phyloP scores from a whole-genome alignment of 1,140 invertebrate species.

The Neodiprion pinetum region DNA sequence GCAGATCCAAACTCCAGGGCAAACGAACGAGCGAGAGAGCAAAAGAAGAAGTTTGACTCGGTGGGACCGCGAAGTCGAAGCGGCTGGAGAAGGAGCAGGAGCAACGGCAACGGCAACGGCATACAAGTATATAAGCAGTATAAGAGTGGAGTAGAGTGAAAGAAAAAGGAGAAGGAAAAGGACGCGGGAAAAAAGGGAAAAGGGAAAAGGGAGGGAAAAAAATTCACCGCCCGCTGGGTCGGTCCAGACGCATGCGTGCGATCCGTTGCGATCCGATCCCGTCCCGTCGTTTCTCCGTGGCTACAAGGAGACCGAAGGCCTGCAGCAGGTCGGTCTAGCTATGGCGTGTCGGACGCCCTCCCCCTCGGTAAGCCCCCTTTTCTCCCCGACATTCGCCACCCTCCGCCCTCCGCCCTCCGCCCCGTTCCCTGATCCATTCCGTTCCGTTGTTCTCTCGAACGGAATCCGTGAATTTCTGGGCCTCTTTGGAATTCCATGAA shows the following conservation, averaged over 20 bases:
- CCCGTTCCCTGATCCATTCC: conserved; percentile 5
- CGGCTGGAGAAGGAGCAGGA: neutral
- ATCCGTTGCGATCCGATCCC: conserved; percentile 44
- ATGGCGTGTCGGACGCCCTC: neutral
- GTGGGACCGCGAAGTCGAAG: conserved; percentile 33
- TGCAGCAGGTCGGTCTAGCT: neutral
- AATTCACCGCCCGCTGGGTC: conserved; percentile 53
- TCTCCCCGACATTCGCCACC: conserved; percentile 16
- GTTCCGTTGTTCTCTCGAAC: conserved; percentile 27
- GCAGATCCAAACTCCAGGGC: too few species aligned
- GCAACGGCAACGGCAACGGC: neutral
- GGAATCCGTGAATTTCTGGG: conserved; percentile 48
- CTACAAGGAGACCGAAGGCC: neutral
- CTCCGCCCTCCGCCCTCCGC: conserved; percentile 14
- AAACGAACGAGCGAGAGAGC: neutral
- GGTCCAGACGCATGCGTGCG: conserved; percentile 51
- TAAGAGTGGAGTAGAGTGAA: conserved; percentile 29
- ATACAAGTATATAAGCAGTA: neutral
- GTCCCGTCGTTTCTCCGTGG: conserved; percentile 27
- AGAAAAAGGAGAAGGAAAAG: conserved; percentile 35
- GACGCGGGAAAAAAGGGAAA: conserved; percentile 26
- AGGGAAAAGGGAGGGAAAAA: conserved; percentile 32
- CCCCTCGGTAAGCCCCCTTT: neutral
- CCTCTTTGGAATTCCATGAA: conserved; percentile 37
- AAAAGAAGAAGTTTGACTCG: conserved; percentile 38